Base-by-base conservation (phyloP, 2,888 invertebrate genomes). In the Eupithecia tripunctaria region DNA sequence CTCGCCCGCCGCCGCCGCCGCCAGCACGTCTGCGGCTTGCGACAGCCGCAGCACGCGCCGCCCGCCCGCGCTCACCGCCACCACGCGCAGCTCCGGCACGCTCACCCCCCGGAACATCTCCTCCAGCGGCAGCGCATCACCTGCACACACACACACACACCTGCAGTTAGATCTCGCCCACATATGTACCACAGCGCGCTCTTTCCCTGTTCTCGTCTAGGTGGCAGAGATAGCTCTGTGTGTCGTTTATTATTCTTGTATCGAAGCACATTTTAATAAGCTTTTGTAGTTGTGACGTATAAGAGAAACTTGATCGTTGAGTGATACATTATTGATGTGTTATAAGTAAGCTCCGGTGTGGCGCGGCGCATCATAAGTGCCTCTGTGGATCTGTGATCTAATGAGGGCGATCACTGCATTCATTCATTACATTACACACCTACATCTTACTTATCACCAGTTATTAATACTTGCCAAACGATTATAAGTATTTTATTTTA, bases 111-210 rank as follows among this genome's bases (percentile, higher is more conserved):
- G 84, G 79, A 88, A 89, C 43, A 93, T 78, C 71, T 88, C 71
- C 70, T 90, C 88, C 70, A 90, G 79, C 15, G 93, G 93, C 47
- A 93, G 81, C 4, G 85, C 84, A 70, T 91, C 92, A 78, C 93
- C 93, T 93, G 91, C 2, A 88, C 21, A 18, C 41, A 43, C 18
- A 43, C 38, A 38, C 38, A 38, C 38, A 4, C n/a, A n/a, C n/a
- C n/a, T 14, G 15, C 5, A 41, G 15, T 41, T 4, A 18, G 15
- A 18, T 18, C 41, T 5, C 41, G 15, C 41, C 0, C 15, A 41
- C 15, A 38, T 15, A 15, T 41, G 41, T 15, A 5, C 4, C 41
- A n/a, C n/a, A 3, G 15, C 41, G 41, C 41, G 0, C 5, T 41
- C 41, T 18, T 5, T 18, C 15, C 41, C 5, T 10, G 41, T 15